Conservation (phyloP, 2,113 vertebrate species). For the Prunella fulvescens region DNA sequence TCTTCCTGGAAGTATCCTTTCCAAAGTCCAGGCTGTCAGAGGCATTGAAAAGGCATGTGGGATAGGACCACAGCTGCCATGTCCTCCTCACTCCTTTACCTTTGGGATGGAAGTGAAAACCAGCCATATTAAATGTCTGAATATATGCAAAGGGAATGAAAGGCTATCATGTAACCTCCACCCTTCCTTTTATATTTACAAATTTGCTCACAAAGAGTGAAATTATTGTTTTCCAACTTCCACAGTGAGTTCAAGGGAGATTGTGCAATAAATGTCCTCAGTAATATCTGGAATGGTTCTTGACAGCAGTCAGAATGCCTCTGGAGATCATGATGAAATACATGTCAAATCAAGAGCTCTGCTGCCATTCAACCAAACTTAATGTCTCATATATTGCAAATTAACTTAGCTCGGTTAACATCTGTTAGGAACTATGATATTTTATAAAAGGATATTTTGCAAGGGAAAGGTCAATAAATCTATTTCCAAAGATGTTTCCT, state of each 20-base stretch:
- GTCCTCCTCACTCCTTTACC: not conserved
- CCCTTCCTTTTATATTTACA: not conserved
- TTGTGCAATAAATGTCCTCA: not conserved
- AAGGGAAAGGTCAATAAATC: not conserved
- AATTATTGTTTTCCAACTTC: not conserved
- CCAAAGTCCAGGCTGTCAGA: not conserved
- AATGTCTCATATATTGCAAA: not conserved
- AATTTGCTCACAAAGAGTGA: not conserved
- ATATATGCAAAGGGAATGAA: not conserved
- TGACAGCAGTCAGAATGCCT: not conserved
- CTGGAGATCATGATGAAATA: not conserved
- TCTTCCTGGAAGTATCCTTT: not conserved
- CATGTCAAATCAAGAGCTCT: not conserved
- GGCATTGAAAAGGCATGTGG: not conserved
- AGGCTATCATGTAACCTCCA: fast-evolving
- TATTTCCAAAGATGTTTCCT: not conserved
- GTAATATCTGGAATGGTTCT: not conserved
- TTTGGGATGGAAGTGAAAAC: not conserved
- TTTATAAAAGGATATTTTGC: not conserved
- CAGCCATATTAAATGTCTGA: not conserved
- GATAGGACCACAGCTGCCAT: fast-evolving
- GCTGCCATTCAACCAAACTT: not conserved
- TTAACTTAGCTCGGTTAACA: not conserved
- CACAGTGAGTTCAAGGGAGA: not conserved
- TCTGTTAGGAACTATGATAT: not conserved